phyloP scores from a whole-genome alignment of 2,797 vertebrate genomes.

The Malacoraja senta region DNA sequence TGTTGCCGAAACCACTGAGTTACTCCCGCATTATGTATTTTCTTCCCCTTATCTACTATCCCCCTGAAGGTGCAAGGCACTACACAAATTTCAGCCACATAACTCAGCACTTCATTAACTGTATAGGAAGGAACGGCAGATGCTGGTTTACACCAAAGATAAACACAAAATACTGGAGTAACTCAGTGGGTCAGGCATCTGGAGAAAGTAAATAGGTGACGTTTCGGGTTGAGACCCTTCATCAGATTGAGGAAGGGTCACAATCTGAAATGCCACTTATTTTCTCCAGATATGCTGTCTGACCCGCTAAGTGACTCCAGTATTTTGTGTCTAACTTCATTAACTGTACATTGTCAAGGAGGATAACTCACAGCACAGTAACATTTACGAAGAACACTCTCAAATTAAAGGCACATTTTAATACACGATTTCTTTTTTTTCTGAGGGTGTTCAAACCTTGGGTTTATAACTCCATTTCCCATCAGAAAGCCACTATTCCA shows the following conservation, averaged over 20 bases:
- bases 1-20: no score
- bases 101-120: not conserved
- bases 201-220: no score
- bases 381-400: not conserved
- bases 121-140: no score
- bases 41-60: not conserved
- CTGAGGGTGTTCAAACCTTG: not conserved
- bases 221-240: no score
- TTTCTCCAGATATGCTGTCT: no score
- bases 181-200: no score
- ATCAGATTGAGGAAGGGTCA: no score
- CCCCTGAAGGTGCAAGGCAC: not conserved
- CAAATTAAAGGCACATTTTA: not conserved
- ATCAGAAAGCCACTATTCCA: not conserved
- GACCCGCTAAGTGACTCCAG: no score
- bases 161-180: no score
- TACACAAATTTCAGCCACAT: not conserved
- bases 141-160: no score
- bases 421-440: not conserved
- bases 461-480: not conserved
- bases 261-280: no score
- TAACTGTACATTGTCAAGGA: not conserved
- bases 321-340: not conserved
- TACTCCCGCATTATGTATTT: no score
- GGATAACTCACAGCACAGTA: not conserved